Conservation (phyloP, 2,888 invertebrate genomes). For the Nebria salina region DNA sequence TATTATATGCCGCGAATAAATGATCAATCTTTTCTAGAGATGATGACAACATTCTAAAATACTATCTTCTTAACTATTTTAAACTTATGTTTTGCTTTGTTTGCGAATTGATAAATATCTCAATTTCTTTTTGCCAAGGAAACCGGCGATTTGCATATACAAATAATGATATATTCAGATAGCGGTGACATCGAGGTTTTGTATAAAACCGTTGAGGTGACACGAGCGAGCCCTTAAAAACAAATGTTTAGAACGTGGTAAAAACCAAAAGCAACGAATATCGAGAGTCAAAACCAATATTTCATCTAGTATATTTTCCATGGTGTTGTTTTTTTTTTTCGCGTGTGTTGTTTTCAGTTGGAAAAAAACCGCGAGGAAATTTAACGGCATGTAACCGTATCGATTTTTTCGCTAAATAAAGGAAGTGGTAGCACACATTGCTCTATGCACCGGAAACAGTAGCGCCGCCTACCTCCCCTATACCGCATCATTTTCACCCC, state of each 20-base stretch:
- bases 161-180: not conserved
- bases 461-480: not conserved
- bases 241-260: not conserved
- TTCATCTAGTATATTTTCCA: not conserved
- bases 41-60: too few relatives aligned
- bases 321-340: not conserved
- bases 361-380: not conserved
- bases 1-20: too few relatives aligned
- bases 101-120: too few relatives aligned
- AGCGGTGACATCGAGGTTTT: not conserved
- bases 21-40: not conserved
- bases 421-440: slow-evolving; percentile 18
- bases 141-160: too few relatives aligned
- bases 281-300: not conserved
- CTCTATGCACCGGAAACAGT: slow-evolving; percentile 18
- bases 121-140: too few relatives aligned
- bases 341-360: not conserved
- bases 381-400: not conserved
- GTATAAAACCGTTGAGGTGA: not conserved
- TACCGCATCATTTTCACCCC: not conserved
- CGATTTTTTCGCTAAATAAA: slow-evolving; percentile 20
- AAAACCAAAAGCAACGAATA: too few relatives aligned
- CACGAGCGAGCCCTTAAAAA: not conserved
- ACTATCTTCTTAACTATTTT: too few relatives aligned
- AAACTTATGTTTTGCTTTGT: too few relatives aligned